These are phyloP conservation scores for Pycnomerus fuliginosus DNA, from an alignment of 2,888 invertebrate species.

Conservation along the genomic window DNA sequence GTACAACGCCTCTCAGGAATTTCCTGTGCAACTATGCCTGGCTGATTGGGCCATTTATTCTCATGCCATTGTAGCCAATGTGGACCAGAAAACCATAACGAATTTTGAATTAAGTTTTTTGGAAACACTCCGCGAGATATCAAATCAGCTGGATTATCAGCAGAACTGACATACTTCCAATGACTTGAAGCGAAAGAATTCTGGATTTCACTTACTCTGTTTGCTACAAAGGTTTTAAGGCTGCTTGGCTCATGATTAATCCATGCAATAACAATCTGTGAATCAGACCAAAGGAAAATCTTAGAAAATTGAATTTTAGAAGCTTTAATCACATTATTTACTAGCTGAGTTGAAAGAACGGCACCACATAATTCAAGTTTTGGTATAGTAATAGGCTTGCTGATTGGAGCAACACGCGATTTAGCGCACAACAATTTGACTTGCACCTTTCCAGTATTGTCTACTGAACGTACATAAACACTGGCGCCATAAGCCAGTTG, in stretches of 20 bases:
- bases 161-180: not conserved
- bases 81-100: not conserved
- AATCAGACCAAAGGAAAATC: not conserved
- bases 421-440: not conserved
- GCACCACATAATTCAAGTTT: not conserved
- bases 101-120: not conserved
- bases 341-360: not conserved
- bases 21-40: too few relatives aligned
- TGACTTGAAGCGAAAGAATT: too few relatives aligned
- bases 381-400: not conserved
- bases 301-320: not conserved
- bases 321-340: not conserved
- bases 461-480: not conserved
- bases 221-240: not conserved
- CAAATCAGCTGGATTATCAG: conserved; percentile 1
- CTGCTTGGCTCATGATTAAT: not conserved
- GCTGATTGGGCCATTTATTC: too few relatives aligned
- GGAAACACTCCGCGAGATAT: not conserved
- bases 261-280: not conserved
- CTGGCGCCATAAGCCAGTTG: not conserved
- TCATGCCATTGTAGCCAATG: too few relatives aligned
- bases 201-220: not conserved
- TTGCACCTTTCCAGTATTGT: not conserved
- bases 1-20: too few relatives aligned
- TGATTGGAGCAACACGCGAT: not conserved